phyloP scores from a whole-genome alignment of 2,113 vertebrate species.

The Sitta europaea region DNA sequence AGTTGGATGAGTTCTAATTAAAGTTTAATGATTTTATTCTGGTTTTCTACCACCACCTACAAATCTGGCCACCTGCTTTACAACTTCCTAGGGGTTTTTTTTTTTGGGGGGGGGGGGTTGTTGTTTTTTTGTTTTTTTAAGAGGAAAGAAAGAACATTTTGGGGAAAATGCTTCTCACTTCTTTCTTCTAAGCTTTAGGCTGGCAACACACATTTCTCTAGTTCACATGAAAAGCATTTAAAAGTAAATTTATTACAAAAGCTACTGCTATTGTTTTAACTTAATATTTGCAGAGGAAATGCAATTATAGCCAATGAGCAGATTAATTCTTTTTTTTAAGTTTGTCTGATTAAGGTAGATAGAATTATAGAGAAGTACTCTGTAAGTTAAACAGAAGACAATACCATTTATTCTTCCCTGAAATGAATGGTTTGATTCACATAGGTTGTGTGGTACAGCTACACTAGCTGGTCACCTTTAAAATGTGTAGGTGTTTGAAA shows the following conservation, averaged over 20 bases:
- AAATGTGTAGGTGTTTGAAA: neutral
- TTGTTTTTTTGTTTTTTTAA: neutral
- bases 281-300: constrained; percentile 15
- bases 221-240: neutral
- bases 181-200: neutral
- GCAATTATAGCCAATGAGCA: neutral
- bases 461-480: neutral
- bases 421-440: neutral
- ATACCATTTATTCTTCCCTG: neutral
- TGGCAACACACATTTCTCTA: neutral
- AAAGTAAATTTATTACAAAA: neutral
- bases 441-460: neutral
- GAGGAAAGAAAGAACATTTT: neutral
- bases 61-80: neutral
- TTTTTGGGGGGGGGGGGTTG: too few species aligned
- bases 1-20: neutral
- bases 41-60: neutral
- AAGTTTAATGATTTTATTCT: neutral
- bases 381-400: neutral
- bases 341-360: neutral
- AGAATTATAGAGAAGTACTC: neutral
- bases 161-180: neutral
- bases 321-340: neutral
- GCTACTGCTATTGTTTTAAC: neutral
- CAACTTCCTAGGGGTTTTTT: neutral